A percentile compares a stretch with the other conserved stretches of the same genome.
These are phyloP conservation scores for Tiliacea citrago DNA, from an alignment of 2,888 invertebrate genomes.

Conservation along the genomic window DNA sequence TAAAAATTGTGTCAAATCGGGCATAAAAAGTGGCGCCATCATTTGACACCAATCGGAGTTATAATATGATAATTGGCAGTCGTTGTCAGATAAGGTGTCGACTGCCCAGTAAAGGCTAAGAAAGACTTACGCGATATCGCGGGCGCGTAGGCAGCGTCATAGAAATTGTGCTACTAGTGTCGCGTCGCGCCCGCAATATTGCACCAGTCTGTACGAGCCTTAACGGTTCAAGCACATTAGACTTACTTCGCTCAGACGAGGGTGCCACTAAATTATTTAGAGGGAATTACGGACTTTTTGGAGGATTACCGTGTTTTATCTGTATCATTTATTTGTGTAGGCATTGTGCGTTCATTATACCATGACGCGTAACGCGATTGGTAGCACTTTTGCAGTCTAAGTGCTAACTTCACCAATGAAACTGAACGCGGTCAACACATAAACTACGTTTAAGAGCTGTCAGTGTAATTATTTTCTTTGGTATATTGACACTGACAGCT, in stretches of 20 bases:
- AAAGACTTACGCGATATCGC: too few relatives aligned
- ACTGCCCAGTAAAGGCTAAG: neutral
- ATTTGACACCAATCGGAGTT: constrained; percentile 23
- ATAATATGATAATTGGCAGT: constrained; percentile 28
- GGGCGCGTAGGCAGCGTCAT: too few relatives aligned
- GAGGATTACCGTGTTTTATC: constrained; percentile 19
- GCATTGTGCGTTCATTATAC: neutral
- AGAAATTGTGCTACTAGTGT: too few relatives aligned
- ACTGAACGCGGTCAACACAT: too few relatives aligned
- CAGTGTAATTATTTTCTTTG: too few relatives aligned
- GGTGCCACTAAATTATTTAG: constrained; percentile 43
- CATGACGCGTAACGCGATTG: too few relatives aligned
- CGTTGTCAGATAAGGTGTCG: constrained; percentile 4
- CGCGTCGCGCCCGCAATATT: too few relatives aligned
- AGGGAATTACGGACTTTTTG: constrained; percentile 16
- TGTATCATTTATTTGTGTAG: constrained; percentile 17
- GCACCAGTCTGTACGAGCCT: too few relatives aligned
- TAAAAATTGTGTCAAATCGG: neutral
- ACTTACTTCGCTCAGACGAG: constrained; percentile 18
- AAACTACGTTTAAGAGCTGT: too few relatives aligned
- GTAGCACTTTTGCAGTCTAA: too few relatives aligned
- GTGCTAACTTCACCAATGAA: too few relatives aligned
- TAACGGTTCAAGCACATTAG: constrained; percentile 6
- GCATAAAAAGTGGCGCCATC: constrained; percentile 4
- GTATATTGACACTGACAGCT: too few relatives aligned